Evolutionary conservation across 2,888 invertebrate species (phyloP), one percentile per base, ranked within the genome.

Genomic region (Cremastobaeus sp.): DNA sequence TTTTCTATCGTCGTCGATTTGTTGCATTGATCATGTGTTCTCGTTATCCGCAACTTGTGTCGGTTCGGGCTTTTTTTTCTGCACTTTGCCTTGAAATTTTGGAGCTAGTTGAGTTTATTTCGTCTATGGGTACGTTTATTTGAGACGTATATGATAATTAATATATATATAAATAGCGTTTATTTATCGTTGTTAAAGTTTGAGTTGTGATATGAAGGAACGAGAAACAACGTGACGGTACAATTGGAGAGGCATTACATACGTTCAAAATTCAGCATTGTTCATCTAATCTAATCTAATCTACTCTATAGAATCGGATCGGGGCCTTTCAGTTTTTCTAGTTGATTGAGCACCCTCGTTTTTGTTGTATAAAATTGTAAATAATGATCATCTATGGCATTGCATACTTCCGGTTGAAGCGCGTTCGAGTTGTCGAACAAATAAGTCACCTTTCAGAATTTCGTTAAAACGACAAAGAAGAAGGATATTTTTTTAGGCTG

Each of bases 351-450:
- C 60, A 12, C 14, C 25, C 45, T 60, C 39, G 43, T 35, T 72
- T 66, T 54, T 35, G 66, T 70, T 70, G 50, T 62, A 71, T 62
- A 75, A 70, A 74, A 71, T 68, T 75, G 75, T 75, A 75, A 55
- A 75, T 75, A 75, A 60, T 48, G 20, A 68, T 68, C 50, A 35
- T 30, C 54, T 55, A 59, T 39, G 15, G 59, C 43, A 47, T 39
- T 4, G 47, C 55, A 30, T 41, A 62, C 59, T 59, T 32, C 37
- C n/a, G n/a, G n/a, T 25, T 25, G 25, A 57, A 41, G 34, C 20
- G 28, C 39, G 41, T 57, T 57, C 28, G 30, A 12, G 20, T 74
- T 45, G 37, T 47, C 14, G 48, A 60, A 20, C 25, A 62, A 50
- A 47, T 48, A 50, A 48, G 48, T 14, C 37, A 12, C 17, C 55